Percentiles rank a stretch among this genome's conserved stretches.
Conservation (phyloP, 2,113 vertebrate species). For the Oostethus manadensis region DNA sequence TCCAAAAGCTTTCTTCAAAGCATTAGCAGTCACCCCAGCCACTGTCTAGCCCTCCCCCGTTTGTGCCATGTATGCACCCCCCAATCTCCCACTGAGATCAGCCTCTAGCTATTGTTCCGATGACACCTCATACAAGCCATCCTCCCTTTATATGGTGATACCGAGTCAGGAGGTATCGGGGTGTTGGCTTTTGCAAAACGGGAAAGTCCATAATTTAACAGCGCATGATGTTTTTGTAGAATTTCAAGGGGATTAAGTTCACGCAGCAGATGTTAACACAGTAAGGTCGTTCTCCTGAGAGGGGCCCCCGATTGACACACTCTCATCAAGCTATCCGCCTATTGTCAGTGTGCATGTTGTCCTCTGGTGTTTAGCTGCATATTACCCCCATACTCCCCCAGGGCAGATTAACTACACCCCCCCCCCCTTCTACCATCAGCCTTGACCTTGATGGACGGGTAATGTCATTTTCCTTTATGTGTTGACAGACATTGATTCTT, state of each 20-base stretch:
- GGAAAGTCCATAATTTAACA: not conserved
- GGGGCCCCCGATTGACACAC: constrained; percentile 39
- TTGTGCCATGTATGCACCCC: constrained; percentile 64
- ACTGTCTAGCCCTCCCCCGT: constrained; percentile 35
- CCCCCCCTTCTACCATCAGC: constrained; percentile 22
- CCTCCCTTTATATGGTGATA: constrained; percentile 29
- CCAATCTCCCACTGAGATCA: constrained; percentile 49
- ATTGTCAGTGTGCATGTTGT: constrained; percentile 56
- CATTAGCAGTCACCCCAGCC: constrained; percentile 54
- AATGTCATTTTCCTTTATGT: constrained; percentile 54
- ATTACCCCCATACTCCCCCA: constrained; percentile 21
- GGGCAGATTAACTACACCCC: constrained; percentile 29
- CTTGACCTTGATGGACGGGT: constrained; percentile 58
- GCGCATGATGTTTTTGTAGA: constrained; percentile 11
- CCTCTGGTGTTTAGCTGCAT: constrained; percentile 29
- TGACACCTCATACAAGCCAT: constrained; percentile 33
- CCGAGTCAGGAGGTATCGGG: not conserved
- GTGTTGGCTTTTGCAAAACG: too few relatives aligned
- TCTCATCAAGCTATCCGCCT: constrained; percentile 27
- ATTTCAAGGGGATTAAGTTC: constrained; percentile 39
- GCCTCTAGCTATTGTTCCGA: constrained; percentile 48
- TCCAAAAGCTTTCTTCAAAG: constrained; percentile 44
- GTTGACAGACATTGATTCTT: constrained; percentile 33
- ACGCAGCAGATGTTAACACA: constrained; percentile 61
- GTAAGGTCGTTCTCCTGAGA: constrained; percentile 40